Percentiles rank a stretch among this genome's conserved stretches.
phyloP scores from a whole-genome alignment of 1,140 invertebrate genomes.

The Apolygus lucorum region DNA sequence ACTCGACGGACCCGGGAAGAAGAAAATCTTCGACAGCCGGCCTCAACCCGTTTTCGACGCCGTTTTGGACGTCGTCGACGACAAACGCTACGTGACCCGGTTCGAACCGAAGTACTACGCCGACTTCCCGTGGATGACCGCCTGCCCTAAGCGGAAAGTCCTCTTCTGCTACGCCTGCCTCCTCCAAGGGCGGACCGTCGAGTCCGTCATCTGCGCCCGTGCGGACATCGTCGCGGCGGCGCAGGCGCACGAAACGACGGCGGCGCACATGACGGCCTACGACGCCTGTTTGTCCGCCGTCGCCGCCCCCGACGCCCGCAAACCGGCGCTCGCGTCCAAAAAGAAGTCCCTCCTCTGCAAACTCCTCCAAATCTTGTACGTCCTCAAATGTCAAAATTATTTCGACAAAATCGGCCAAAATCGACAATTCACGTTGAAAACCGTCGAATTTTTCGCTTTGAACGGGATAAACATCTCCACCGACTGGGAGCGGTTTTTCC shows the following conservation, averaged over 20 bases:
- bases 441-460: background rate
- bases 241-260: conserved; percentile 1
- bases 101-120: conserved; percentile 5
- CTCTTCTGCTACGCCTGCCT: background rate
- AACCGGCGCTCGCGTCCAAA: background rate
- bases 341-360: background rate
- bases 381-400: background rate
- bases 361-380: background rate
- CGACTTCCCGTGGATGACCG: conserved; percentile 2
- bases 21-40: background rate
- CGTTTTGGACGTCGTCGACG: background rate
- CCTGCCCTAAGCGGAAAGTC: conserved; percentile 1
- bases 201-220: background rate
- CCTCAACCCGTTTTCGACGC: conserved; percentile 1
- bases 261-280: background rate
- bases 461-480: background rate
- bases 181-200: conserved; percentile 5
- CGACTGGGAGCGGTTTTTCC: background rate
- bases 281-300: background rate
- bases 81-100: background rate
- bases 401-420: background rate
- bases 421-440: background rate
- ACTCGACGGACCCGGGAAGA: background rate
- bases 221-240: background rate
- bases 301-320: background rate